Percentiles rank a stretch among this genome's conserved stretches.
Evolutionary conservation across 2,888 invertebrate species (phyloP).

Genomic region (Nymphalis polychloros): DNA sequence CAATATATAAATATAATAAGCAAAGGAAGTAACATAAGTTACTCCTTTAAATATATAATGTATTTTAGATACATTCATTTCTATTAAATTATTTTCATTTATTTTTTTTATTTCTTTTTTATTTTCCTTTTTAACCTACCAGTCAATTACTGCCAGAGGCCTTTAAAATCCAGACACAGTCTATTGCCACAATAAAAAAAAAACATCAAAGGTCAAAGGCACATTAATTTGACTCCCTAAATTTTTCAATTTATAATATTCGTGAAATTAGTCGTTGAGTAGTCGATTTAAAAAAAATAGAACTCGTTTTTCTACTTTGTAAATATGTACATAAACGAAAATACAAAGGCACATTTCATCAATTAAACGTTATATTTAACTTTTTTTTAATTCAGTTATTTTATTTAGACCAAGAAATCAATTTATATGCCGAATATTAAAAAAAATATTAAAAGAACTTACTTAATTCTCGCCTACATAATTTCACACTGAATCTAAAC

Average conservation of each 20-base stretch:
- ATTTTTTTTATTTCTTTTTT: slow-evolving; percentile 40
- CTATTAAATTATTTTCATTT: slow-evolving; percentile 43
- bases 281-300: slow-evolving; percentile 30
- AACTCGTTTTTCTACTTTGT: slow-evolving; percentile 31
- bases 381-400: neutral
- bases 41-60: slow-evolving; percentile 23
- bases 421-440: neutral
- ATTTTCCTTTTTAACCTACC: slow-evolving; percentile 64
- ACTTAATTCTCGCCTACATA: neutral
- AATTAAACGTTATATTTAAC: no score
- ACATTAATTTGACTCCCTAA: slow-evolving; percentile 76
- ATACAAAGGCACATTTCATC: neutral
- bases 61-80: slow-evolving; percentile 38
- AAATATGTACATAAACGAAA: slow-evolving; percentile 34
- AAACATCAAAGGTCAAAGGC: slow-evolving; percentile 31
- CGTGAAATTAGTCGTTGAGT: slow-evolving; percentile 46
- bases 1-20: slow-evolving; percentile 56
- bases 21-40: slow-evolving; percentile 35
- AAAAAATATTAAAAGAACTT: neutral
- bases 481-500: slow-evolving; percentile 4
- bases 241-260: slow-evolving; percentile 78
- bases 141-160: slow-evolving; percentile 67
- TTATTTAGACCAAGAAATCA: neutral
- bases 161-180: slow-evolving; percentile 1
- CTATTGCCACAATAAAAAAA: neutral